These are phyloP conservation scores for Siderastrea radians DNA, from an alignment of 92 coral and sea anemone species.

Conservation along the genomic window DNA sequence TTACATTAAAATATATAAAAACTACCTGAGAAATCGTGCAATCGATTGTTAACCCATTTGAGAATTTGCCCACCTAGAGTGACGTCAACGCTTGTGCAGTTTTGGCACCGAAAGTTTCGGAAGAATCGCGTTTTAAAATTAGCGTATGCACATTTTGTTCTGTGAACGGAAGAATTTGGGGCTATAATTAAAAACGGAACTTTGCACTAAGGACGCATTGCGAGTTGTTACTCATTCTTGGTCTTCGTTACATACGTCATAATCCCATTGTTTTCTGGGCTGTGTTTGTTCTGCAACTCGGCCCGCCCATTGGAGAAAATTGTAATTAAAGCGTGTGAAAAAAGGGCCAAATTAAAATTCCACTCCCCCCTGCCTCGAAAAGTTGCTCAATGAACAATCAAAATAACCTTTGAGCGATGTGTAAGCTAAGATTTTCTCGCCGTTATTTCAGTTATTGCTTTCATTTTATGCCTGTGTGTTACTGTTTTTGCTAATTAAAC, in stretches of 20 bases:
- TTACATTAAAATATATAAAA: neutral
- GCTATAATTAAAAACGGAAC: slow-evolving; percentile 29
- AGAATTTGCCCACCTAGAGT: neutral
- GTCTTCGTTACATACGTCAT: slow-evolving; percentile 15
- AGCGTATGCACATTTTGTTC: slow-evolving; percentile 23
- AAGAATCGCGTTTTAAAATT: neutral
- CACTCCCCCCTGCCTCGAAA: neutral
- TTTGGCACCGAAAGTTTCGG: neutral
- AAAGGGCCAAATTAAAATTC: slow-evolving; percentile 31
- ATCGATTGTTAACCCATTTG: neutral
- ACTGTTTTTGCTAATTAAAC: slow-evolving; percentile 31
- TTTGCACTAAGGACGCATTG: slow-evolving; percentile 18
- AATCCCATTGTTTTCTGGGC: neutral
- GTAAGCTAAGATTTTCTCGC: neutral
- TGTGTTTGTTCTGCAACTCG: slow-evolving; percentile 10
- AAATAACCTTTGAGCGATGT: neutral
- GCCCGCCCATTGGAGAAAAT: slow-evolving; percentile 38
- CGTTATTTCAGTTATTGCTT: slow-evolving; percentile 4
- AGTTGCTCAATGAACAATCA: slow-evolving; percentile 39
- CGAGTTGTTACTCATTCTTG: slow-evolving; percentile 4
- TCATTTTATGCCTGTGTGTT: slow-evolving; percentile 3
- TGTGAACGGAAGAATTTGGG: slow-evolving; percentile 42
- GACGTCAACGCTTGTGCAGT: neutral
- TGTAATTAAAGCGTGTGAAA: slow-evolving; percentile 12
- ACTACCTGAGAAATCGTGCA: neutral